A percentile compares a stretch with the other conserved stretches of the same genome.
Evolutionary conservation across 2,113 vertebrate genomes (phyloP).

Genomic region (Cynocephalus volans): DNA sequence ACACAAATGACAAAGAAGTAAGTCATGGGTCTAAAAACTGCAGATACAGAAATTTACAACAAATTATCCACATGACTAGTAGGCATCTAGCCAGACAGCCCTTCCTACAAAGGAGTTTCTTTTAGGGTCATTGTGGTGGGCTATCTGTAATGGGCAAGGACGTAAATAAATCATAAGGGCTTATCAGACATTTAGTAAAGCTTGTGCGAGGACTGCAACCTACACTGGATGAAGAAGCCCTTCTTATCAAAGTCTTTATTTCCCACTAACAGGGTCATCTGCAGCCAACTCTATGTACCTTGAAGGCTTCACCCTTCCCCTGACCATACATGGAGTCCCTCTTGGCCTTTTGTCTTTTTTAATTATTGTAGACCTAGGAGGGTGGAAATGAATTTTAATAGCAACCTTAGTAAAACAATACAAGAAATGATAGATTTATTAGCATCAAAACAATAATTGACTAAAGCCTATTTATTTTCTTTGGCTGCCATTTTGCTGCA

Average conservation of each 20-base stretch:
- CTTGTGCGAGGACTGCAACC: too few relatives aligned
- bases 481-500: background rate
- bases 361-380: background rate
- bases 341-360: background rate
- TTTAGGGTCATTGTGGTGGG: fast-evolving
- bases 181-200: background rate
- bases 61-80: background rate
- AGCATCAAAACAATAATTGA: background rate
- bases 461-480: background rate
- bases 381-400: background rate
- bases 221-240: background rate
- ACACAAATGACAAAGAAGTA: background rate
- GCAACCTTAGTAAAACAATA: background rate
- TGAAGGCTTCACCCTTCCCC: background rate
- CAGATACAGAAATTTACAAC: background rate
- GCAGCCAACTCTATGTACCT: fast-evolving
- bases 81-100: background rate
- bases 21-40: background rate
- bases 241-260: background rate
- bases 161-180: background rate
- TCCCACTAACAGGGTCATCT: background rate
- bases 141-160: background rate
- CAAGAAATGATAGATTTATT: background rate
- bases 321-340: background rate
- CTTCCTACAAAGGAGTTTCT: background rate